Evolutionary conservation across 2,113 vertebrate species (phyloP).

Genomic region (Corapipo altera): DNA sequence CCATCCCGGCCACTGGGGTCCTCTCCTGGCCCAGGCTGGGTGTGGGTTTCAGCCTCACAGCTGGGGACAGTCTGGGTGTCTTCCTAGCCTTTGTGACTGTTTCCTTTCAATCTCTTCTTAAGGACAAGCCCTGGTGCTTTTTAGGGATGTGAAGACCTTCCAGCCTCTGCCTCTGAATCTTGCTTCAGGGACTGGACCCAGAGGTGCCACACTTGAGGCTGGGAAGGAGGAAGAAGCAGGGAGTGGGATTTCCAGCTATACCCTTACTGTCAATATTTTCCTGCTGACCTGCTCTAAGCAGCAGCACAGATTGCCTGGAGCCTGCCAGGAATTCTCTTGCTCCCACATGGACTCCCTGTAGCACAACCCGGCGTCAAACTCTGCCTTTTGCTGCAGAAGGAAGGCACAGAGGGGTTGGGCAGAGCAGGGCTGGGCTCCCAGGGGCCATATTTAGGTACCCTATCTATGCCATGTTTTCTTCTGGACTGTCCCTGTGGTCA

Average conservation of each 20-base stretch:
- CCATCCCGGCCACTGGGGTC: background rate
- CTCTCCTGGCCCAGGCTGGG: background rate
- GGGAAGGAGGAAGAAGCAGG: background rate
- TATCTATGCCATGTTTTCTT: background rate
- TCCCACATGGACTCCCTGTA: background rate
- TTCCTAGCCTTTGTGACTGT: background rate
- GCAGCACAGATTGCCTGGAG: background rate
- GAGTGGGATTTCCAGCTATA: background rate
- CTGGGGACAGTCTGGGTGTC: background rate
- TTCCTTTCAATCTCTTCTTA: background rate
- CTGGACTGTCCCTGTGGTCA: background rate
- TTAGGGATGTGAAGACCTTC: background rate
- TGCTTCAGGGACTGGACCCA: fast-evolving
- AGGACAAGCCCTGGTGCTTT: background rate
- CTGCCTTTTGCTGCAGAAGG: background rate
- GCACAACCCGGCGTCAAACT: fast-evolving
- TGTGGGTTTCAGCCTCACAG: background rate
- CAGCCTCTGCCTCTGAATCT: background rate
- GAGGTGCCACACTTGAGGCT: background rate
- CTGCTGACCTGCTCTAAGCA: background rate
- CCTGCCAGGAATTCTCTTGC: background rate
- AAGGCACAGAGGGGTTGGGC: background rate
- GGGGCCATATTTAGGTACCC: background rate
- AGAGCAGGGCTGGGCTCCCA: background rate
- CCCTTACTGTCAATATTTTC: background rate